A percentile compares a stretch with the other conserved stretches of the same genome.
Evolutionary conservation across 2,113 vertebrate genomes (phyloP).

Genomic region (Megaceryle torquata): DNA sequence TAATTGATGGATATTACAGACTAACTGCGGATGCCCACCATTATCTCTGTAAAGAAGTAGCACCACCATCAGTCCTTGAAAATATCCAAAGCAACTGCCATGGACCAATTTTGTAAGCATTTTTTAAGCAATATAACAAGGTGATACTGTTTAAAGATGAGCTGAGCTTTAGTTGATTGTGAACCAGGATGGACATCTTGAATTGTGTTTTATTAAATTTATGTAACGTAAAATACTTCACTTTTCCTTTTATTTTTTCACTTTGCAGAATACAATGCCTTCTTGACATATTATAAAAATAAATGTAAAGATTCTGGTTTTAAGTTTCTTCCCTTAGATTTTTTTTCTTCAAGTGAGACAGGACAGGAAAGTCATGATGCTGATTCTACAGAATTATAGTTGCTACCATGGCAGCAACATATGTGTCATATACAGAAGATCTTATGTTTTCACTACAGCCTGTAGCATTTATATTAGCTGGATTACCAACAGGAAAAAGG

Average conservation of each 20-base stretch:
- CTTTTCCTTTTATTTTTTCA: background rate
- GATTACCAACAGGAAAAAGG: background rate
- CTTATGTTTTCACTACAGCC: background rate
- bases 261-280: background rate
- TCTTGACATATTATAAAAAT: background rate
- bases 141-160: background rate
- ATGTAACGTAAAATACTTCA: background rate
- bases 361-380: background rate
- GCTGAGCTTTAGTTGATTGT: background rate
- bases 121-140: background rate
- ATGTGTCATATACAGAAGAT: background rate
- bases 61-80: slow-evolving; percentile 88
- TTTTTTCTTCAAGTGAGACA: background rate
- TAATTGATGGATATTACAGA: slow-evolving; percentile 96
- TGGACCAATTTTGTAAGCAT: slow-evolving; percentile 92
- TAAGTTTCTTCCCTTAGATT: background rate
- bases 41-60: slow-evolving; percentile 96
- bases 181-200: background rate
- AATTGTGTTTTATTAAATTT: background rate
- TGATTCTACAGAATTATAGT: background rate
- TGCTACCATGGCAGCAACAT: background rate
- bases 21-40: slow-evolving; percentile 92
- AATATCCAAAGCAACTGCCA: slow-evolving; percentile 92
- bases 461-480: background rate
- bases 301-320: background rate